These are phyloP conservation scores for Rhineura floridana DNA, from an alignment of 2,113 vertebrate genomes.

Conservation along the genomic window DNA sequence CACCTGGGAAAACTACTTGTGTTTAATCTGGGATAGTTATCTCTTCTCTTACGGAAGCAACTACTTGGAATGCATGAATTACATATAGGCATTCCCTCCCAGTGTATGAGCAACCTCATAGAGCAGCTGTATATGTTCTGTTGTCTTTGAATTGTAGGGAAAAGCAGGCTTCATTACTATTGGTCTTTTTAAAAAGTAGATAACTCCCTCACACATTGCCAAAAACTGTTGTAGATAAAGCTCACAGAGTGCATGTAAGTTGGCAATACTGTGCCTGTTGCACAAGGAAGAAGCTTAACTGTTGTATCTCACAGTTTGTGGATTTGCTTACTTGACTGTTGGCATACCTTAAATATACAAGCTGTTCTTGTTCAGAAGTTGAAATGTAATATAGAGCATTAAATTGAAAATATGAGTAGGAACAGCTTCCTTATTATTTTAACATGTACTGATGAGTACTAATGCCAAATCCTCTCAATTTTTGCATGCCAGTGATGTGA, in stretches of 20 bases:
- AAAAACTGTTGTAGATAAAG: neutral
- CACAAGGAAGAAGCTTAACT: neutral
- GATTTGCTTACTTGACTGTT: neutral
- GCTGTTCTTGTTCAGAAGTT: neutral
- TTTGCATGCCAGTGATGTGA: neutral
- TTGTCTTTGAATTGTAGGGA: neutral
- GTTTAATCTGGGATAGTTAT: conserved; percentile 16
- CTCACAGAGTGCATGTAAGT: too few species aligned
- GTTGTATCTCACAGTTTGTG: neutral
- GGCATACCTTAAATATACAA: neutral
- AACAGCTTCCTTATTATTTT: neutral
- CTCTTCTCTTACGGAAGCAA: conserved; percentile 5
- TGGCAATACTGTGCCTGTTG: neutral
- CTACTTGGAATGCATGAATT: conserved; percentile 13
- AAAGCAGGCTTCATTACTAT: neutral
- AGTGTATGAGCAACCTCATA: neutral
- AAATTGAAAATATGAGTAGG: neutral
- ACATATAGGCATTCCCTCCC: neutral
- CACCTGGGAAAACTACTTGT: neutral
- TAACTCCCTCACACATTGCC: neutral
- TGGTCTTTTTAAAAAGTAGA: neutral
- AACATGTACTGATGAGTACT: neutral
- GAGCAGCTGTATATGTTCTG: neutral
- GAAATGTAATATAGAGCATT: neutral
- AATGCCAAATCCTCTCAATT: neutral